Evolutionary conservation across 2,113 vertebrate genomes (phyloP), one percentile per base, ranked within the genome.

Genomic region (Collichthys lucidus): DNA sequence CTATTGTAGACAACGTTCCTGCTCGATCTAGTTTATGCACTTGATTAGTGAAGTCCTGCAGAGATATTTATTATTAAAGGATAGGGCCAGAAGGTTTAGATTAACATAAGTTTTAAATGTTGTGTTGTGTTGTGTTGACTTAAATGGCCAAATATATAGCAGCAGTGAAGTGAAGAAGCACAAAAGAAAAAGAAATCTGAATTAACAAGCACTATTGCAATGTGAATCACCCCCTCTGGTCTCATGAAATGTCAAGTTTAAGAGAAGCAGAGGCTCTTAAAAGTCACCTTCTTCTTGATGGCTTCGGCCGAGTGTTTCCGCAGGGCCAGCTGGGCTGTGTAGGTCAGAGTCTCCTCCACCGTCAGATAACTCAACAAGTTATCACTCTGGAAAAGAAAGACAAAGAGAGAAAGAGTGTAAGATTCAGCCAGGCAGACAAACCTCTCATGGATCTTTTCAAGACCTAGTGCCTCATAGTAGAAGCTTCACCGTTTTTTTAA

Each of bases 331-430:
- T 96, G 95, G 10, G 96, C 98, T 0, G 95, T 98, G 90, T 96
- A 99, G 70, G 88, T 95, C 89, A 99, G 93, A 1, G 96, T 98
- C 92, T 99, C 98, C 40, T 95, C 92, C 92, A 99, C 83, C 0
- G 98, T 99, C 88, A 99, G 95, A 92, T 95, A 97, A 91, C 95
- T 96, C 87, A 99, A 91, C 79, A 99, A 95, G 71, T 94, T 95
- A 74, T 98, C 97, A 70, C 86, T 97, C 97, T 98, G 92, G 44
- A 66, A 62, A 47, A 66, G 50, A 72, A 53, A 56, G 16, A 70
- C 42, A 14, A 20, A 49, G 3, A 74, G 16, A 57, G 31, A 62
- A 61, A 42, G 55, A 83, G n/a, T n/a, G n/a, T n/a, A n/a, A n/a
- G n/a, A n/a, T n/a, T n/a, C n/a, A n/a, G n/a, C n/a, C n/a, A n/a